Evolutionary conservation across 2,888 invertebrate species (phyloP), one percentile per base, ranked within the genome.

Genomic region (Odontocolon sp.): DNA sequence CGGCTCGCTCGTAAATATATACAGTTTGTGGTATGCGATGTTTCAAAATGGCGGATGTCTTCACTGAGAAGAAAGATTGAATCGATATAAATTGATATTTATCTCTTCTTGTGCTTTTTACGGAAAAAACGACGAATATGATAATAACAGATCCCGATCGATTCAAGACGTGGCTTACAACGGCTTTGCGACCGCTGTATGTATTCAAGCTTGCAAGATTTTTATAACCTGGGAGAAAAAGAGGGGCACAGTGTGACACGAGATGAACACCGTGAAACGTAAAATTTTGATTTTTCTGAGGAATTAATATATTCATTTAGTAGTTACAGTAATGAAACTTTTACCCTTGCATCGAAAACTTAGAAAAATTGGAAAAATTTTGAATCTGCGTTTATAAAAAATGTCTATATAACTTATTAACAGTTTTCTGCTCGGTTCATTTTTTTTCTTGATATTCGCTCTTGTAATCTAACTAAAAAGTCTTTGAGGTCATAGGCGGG

Each of bases 131-230:
- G 68, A 76, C 78, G 77, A 92, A 91, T 89, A 98, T 98, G 98
- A 93, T 97, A 88, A 96, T 98, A 90, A 97, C 98, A 91, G 96
- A 98, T 92, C 95, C 96, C 80, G 98, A 98, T 90, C 94, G 95
- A 88, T 95, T 99, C 90, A 97, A 96, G 93, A 94, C 94, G 89
- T 98, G 98, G 98, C 93, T 98, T 91, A 96, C 97, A 87, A 94
- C 95, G 91, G 95, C 97, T 90, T 93, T 98, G 91, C 96, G 96
- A 91, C 98, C 98, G 80, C 94, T 98, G 98, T 98, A 94, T 96
- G 98, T 96, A 92, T 91, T 90, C 86, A 91, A 90, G 86, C 85
- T 87, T 87, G 85, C 78, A 56, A 74, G 73, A 76, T 79, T 57
- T 82, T 80, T 80, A 84, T 85, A 79, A 82, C 81, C 84, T 84